Evolutionary conservation across 2,113 vertebrate species (phyloP).

Genomic region (Chroicocephalus ridibundus): DNA sequence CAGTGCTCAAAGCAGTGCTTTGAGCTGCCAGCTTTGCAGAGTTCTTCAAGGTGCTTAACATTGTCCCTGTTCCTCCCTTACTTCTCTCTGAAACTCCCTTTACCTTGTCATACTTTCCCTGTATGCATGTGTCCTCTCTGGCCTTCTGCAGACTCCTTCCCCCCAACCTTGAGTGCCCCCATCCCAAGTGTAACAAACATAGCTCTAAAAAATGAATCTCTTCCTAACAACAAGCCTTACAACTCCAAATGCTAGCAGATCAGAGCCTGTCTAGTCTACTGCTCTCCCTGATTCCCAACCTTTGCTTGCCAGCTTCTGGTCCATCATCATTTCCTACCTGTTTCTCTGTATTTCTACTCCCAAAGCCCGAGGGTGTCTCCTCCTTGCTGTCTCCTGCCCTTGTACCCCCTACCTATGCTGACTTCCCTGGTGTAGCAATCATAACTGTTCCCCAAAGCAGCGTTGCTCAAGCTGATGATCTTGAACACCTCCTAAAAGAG

Average conservation of each 20-base stretch:
- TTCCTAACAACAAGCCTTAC: not conserved
- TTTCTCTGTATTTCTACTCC: not conserved
- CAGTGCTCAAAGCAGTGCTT: not conserved
- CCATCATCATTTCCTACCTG: not conserved
- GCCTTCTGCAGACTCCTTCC: not conserved
- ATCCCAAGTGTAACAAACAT: not conserved
- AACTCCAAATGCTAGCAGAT: not conserved
- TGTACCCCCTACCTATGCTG: not conserved
- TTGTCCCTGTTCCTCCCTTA: not conserved
- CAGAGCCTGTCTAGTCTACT: not conserved
- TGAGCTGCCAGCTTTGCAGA: not conserved
- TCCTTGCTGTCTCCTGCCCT: not conserved
- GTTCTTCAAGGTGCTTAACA: not conserved
- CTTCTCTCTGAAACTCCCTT: not conserved
- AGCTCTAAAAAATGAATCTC: not conserved
- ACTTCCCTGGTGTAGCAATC: not conserved
- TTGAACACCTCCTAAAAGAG: not conserved
- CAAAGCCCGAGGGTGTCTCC: not conserved
- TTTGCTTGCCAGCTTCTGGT: not conserved
- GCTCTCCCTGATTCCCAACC: not conserved
- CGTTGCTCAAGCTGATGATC: not conserved
- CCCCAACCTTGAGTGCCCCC: fast-evolving
- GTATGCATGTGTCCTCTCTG: not conserved
- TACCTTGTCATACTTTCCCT: not conserved
- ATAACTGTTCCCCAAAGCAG: not conserved